Base-by-base conservation (phyloP, 2,113 vertebrate species). In the Parus major region DNA sequence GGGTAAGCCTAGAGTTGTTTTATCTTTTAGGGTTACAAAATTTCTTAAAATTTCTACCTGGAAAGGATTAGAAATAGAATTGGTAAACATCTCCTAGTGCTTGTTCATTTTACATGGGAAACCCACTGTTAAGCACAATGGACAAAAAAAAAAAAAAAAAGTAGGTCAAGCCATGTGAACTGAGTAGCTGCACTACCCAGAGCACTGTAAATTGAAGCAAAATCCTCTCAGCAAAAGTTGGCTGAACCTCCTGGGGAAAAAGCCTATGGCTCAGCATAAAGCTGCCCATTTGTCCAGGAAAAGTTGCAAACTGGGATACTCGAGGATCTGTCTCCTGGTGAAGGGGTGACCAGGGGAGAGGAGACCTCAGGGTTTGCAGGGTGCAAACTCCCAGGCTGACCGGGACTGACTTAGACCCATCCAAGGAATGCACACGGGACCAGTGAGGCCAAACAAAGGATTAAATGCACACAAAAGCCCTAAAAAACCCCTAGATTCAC, bases 141-240 rank as follows among this genome's bases (percentile, higher is more conserved):
- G 29, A 50, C 60, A 24, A 49, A 86, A 29, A 78, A 36, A 29
- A 31, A 3, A 24, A 49, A 86, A 29, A 78, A 36, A 29, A 31
- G 3, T 2, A 12, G 3, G 24, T 70, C 7, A 36, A 46, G 21
- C 20, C 5, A 3, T 0, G 2, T 8, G 33, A 78, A 53, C 12
- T 27, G 56, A 75, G 15, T 21, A 36, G 16, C 33, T 71, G 41
- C 29, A 76, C 55, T 53, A 71, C 52, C 4, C 28, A 31, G 18
- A 56, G 16, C 10, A 33, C 12, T 57, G 42, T 27, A 66, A 35
- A 29, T 20, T 8, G 18, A 73, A 66, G 22, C 24, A 53, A 60
- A 61, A 57, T 17, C 39, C 42, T 57, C 29, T 81, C 10, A 20
- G n/a, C n/a, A n/a, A n/a, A 33, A 27, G 31, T 2, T 35, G n/a